Percentiles rank a stretch among this genome's conserved stretches.
These are phyloP conservation scores for Dichetophora obliterata DNA, from an alignment of 2,888 invertebrate genomes.

Conservation along the genomic window DNA sequence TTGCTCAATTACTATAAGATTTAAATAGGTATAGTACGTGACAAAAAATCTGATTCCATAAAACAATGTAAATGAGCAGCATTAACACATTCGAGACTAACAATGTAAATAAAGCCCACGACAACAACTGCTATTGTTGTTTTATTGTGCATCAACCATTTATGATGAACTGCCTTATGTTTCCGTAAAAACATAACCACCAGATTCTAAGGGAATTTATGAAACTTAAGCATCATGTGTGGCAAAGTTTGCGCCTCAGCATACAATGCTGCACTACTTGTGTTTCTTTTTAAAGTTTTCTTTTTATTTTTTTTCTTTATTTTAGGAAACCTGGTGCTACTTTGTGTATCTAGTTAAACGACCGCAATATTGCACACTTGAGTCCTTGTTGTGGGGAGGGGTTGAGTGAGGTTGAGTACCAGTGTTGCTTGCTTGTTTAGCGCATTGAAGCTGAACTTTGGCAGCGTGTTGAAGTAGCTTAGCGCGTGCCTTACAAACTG, in stretches of 20 bases:
- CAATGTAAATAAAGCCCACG: not conserved
- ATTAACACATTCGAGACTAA: not conserved
- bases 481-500: conserved; percentile 50
- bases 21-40: too few species aligned
- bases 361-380: conserved; percentile 28
- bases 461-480: conserved; percentile 45
- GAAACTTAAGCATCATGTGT: not conserved
- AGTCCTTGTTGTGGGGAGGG: conserved; percentile 15
- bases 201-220: conserved; percentile 2
- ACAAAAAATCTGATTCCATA: not conserved
- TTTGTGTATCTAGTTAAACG: not conserved
- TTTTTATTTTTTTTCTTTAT: too few species aligned
- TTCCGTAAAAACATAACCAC: not conserved
- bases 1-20: too few species aligned
- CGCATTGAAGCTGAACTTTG: not conserved
- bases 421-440: not conserved
- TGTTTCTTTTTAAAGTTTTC: not conserved
- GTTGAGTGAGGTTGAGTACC: conserved; percentile 6
- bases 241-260: not conserved
- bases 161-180: not conserved
- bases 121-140: conserved; percentile 25
- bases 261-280: not conserved
- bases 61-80: not conserved
- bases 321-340: not conserved
- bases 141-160: conserved; percentile 17